Evolutionary conservation across 2,797 vertebrate genomes (phyloP).

Genomic region (Pygocentrus nattereri): DNA sequence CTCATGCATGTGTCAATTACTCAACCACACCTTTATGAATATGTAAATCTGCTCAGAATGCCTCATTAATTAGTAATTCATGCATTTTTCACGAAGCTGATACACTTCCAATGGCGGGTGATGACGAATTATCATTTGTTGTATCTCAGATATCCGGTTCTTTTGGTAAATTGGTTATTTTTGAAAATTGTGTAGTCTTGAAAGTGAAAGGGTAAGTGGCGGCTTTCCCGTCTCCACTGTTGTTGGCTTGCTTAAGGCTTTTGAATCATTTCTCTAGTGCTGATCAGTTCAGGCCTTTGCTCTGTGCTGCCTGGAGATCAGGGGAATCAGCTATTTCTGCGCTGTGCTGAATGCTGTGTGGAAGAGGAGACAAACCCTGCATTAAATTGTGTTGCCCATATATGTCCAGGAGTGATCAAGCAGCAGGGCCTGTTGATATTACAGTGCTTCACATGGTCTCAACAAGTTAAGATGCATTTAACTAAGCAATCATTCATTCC

Average conservation of each 20-base stretch:
- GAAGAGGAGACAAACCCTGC: constrained; percentile 3
- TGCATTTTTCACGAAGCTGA: constrained; percentile 84
- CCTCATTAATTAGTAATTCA: constrained; percentile 88
- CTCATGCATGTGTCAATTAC: constrained; percentile 85
- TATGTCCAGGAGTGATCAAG: constrained; percentile 6
- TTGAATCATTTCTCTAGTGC: background rate
- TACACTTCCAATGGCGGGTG: constrained; percentile 77
- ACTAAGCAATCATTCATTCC: constrained; percentile 44
- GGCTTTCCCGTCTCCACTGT: constrained; percentile 29
- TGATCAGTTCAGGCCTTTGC: constrained; percentile 2
- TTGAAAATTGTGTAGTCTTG: constrained; percentile 56
- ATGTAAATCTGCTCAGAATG: constrained; percentile 86
- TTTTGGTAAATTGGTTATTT: constrained; percentile 78
- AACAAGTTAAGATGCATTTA: constrained; percentile 39
- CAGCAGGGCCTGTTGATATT: constrained; percentile 54
- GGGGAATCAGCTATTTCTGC: background rate
- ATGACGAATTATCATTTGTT: constrained; percentile 82
- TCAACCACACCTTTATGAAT: constrained; percentile 86
- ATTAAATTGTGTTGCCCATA: constrained; percentile 34
- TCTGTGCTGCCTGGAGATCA: constrained; percentile 15
- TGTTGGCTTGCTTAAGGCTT: constrained; percentile 10
- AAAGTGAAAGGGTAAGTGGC: constrained; percentile 43
- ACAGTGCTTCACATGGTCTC: constrained; percentile 32
- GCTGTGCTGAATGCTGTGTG: background rate
- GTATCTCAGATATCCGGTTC: constrained; percentile 79